A percentile compares a stretch with the other conserved stretches of the same genome.
Evolutionary conservation across 2,797 vertebrate genomes (phyloP).

Genomic region (Apodemus agrarius): DNA sequence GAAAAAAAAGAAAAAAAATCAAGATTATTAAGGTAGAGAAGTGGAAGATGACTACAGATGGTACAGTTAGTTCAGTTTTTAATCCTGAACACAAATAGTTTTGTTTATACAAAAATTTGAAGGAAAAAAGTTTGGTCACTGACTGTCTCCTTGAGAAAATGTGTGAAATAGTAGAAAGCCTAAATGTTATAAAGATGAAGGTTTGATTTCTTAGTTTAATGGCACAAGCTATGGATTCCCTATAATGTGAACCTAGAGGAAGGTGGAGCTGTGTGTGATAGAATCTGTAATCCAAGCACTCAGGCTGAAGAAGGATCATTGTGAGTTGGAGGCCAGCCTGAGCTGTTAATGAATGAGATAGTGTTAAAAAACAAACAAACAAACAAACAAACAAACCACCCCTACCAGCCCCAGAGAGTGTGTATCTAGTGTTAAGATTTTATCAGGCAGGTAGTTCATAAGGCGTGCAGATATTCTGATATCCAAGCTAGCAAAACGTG

Average conservation of each 20-base stretch:
- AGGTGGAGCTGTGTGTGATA: too few relatives aligned
- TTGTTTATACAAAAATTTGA: neutral
- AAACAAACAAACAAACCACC: too few relatives aligned
- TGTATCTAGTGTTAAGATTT: neutral
- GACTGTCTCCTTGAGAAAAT: neutral
- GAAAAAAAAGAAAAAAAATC: neutral
- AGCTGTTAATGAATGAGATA: neutral
- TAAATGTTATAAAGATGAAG: neutral
- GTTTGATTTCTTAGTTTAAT: neutral
- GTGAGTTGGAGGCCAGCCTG: neutral
- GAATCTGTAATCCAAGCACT: neutral
- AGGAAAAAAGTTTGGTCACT: neutral
- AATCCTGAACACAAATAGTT: neutral
- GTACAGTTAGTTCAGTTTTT: neutral
- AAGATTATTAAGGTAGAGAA: conserved; percentile 46
- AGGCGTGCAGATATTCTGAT: neutral
- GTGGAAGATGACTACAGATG: conserved; percentile 5
- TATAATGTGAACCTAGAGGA: neutral
- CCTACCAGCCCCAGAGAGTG: neutral
- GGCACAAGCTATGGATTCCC: neutral
- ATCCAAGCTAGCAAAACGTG: neutral
- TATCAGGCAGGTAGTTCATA: neutral
- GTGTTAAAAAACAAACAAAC: neutral
- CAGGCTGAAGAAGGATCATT: neutral
- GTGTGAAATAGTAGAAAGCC: neutral